Conservation (phyloP, 2,797 vertebrate species). For the Manis crassicaudata region DNA sequence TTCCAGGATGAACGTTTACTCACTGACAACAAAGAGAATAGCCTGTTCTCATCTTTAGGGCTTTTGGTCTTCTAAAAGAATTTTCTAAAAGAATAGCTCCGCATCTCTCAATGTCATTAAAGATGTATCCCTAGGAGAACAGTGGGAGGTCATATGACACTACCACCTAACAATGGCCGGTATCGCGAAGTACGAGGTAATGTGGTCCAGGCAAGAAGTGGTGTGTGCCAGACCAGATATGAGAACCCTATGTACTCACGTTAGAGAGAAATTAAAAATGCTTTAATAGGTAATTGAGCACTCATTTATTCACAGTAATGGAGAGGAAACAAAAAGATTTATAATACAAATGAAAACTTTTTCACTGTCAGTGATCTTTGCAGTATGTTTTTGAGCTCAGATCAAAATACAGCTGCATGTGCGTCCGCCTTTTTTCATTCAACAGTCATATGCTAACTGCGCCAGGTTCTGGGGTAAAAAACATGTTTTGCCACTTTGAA, state of each 20-base stretch:
- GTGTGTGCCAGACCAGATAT: neutral
- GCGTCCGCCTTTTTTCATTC: neutral
- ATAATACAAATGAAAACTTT: neutral
- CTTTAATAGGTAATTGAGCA: neutral
- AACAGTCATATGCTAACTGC: neutral
- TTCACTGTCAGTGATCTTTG: neutral
- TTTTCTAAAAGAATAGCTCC: conserved; percentile 39
- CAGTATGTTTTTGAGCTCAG: neutral
- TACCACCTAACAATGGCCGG: neutral
- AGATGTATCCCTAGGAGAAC: neutral
- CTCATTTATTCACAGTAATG: neutral
- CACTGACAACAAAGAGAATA: neutral
- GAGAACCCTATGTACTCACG: neutral
- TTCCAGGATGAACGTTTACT: conserved; percentile 36
- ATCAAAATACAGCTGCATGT: neutral
- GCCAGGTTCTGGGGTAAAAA: neutral
- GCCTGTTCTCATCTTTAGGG: conserved; percentile 15
- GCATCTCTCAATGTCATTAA: neutral
- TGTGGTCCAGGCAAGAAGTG: rapidly evolving
- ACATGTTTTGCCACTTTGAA: neutral
- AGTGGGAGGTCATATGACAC: too few relatives aligned
- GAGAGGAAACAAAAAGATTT: neutral
- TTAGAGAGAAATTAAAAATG: neutral
- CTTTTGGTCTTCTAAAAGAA: conserved; percentile 11
- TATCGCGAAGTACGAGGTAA: neutral